phyloP scores from a whole-genome alignment of 2,797 vertebrate genomes.

The Gymnopithys bicolor region DNA sequence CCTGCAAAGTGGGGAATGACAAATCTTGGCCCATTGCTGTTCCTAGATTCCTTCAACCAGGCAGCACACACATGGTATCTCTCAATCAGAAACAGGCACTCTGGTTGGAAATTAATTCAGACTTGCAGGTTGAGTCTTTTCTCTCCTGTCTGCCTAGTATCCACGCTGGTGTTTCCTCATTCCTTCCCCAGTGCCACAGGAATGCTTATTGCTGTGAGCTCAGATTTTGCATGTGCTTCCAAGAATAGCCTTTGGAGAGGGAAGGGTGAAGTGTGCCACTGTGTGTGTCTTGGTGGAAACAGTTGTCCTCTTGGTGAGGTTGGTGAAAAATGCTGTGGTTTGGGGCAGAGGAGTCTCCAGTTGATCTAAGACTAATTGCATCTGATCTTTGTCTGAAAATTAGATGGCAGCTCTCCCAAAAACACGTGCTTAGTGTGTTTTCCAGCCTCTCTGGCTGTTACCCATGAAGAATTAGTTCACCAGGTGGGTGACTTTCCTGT shows the following conservation, averaged over 20 bases:
- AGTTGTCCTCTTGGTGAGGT: accelerated
- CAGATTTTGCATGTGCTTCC: neutral
- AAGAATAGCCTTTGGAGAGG: neutral
- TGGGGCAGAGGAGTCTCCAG: neutral
- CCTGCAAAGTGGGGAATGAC: neutral
- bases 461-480: slow-evolving; percentile 49
- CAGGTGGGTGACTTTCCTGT: slow-evolving; percentile 43
- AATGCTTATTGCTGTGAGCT: slow-evolving; percentile 11
- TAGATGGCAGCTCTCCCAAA: slow-evolving; percentile 39
- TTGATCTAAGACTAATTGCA: slow-evolving; percentile 17
- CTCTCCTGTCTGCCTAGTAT: neutral
- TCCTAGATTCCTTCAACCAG: slow-evolving; percentile 9
- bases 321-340: neutral
- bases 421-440: slow-evolving; percentile 40
- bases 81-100: neutral
- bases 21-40: neutral
- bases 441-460: slow-evolving; percentile 42
- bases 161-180: slow-evolving; percentile 37
- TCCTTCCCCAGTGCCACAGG: slow-evolving; percentile 28
- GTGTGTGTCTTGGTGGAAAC: neutral
- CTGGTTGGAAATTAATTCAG: slow-evolving; percentile 2
- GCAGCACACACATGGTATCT: neutral
- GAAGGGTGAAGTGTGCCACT: neutral
- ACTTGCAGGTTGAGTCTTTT: slow-evolving; percentile 22
- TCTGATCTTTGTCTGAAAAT: slow-evolving; percentile 45